Base-by-base conservation (phyloP, 1,140 invertebrate species). In the Eurosta solidaginis region DNA sequence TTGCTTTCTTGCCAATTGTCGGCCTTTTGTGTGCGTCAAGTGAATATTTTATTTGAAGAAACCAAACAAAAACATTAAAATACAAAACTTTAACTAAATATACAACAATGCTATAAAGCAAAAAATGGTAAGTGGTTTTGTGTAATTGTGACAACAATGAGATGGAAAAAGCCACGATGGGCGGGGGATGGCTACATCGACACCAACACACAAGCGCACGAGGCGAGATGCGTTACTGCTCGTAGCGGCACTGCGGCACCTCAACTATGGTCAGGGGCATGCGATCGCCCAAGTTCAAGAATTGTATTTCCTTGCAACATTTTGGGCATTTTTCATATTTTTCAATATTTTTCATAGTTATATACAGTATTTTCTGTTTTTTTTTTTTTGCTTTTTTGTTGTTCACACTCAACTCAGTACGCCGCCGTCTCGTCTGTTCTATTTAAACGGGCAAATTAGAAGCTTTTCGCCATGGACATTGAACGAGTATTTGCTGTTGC, bases 211-310 rank as follows among this genome's bases (percentile, higher is more conserved):
- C n/a, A 40, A 22, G n/a, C 10, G 33, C 59, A 59, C 17, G 9
- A 4, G 9, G 45, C 17, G 4, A 17, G 45, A 17, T 29, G 14
- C 12, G 17, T 2, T 29, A 7, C 45, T 12, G 45, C 7, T 47
- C 7, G 45, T n/a, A 47, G 45, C 22, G 59, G 33, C 54, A 17
- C 0, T 36, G 54, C 17, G 25, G n/a, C 54, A 29, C 27, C 10
- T 14, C 27, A 68, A 42, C 22, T 6, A 7, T 40, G 59, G 17
- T 68, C 59, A 68, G 33, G n/a, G 49, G 49, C 49, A 20, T 5
- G 49, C 49, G n/a, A n/a, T n/a, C 49, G 25, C 49, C 49, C 49
- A 52, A 52, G 59, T 36, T 68, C 59, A 68, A 68, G 33, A 42
- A 42, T 68, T 68, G n/a, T 12, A 68, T 68, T 68, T 68, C 59